phyloP scores from a whole-genome alignment of 53 echinoderm and acorn worm species.

The Echinarachnius parma region DNA sequence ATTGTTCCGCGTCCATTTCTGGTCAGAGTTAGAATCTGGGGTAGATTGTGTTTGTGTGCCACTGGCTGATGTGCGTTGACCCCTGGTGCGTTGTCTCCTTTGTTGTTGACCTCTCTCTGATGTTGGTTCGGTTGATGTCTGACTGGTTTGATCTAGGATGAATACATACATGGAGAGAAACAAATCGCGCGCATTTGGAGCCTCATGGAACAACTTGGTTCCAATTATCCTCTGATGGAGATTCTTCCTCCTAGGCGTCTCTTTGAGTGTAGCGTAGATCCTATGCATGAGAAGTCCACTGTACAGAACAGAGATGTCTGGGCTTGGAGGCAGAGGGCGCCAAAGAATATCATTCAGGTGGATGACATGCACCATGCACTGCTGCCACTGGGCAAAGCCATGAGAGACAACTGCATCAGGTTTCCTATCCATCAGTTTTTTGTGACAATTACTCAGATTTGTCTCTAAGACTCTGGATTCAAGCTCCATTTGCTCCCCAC shows the following conservation, averaged over 20 bases:
- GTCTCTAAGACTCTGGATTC: background rate
- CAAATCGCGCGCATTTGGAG: constrained; percentile 2
- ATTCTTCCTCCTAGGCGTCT: background rate
- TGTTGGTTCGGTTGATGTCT: no score
- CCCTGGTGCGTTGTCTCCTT: no score
- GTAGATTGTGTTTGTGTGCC: no score
- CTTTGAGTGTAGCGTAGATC: constrained; percentile 42
- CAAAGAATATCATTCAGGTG: constrained; percentile 62
- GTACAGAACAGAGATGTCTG: constrained; percentile 65
- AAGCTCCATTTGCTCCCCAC: no score
- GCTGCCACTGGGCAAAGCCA: constrained; percentile 75
- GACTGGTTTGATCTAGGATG: background rate
- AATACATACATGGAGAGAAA: constrained; percentile 12
- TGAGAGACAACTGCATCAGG: constrained; percentile 60
- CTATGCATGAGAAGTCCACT: constrained; percentile 71
- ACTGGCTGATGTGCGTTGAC: no score
- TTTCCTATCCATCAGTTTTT: constrained; percentile 3
- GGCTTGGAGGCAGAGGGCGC: constrained; percentile 34
- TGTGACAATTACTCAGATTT: constrained; percentile 3
- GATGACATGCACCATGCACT: constrained; percentile 47
- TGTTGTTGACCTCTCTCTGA: no score
- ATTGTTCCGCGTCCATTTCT: no score
- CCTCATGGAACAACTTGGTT: constrained; percentile 8
- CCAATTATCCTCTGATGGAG: constrained; percentile 3
- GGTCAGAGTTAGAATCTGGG: no score